Evolutionary conservation across 2,888 invertebrate species (phyloP).

Genomic region (Ditylenchus weischeri): DNA sequence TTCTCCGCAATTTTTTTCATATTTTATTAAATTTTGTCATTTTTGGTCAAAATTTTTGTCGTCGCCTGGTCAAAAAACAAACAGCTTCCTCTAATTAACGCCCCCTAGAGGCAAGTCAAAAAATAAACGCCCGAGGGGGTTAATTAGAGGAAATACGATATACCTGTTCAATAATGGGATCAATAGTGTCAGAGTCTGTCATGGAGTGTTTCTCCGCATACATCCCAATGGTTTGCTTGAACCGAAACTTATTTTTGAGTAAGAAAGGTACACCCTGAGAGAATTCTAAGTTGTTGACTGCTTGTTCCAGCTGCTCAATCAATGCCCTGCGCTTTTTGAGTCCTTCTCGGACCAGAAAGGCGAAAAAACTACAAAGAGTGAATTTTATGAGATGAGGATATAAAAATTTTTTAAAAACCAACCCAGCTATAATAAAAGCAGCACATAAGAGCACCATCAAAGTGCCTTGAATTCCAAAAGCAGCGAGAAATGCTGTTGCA

Average conservation of each 20-base stretch:
- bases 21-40: too few relatives aligned
- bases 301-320: background rate
- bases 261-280: slow-evolving; percentile 23
- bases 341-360: background rate
- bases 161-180: slow-evolving; percentile 35
- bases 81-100: too few relatives aligned
- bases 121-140: too few relatives aligned
- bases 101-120: too few relatives aligned
- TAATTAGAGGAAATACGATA: too few relatives aligned
- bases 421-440: background rate
- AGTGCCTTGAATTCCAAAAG: slow-evolving; percentile 2
- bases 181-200: slow-evolving; percentile 30
- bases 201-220: slow-evolving; percentile 36
- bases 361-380: background rate
- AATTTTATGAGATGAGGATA: background rate
- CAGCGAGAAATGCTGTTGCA: background rate
- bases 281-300: slow-evolving; percentile 20
- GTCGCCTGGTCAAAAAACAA: too few relatives aligned
- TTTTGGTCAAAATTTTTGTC: too few relatives aligned
- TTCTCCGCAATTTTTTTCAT: too few relatives aligned
- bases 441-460: background rate
- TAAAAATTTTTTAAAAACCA: background rate
- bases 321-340: background rate
- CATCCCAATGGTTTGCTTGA: slow-evolving; percentile 12
- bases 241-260: slow-evolving; percentile 14